Conservation (phyloP, 2,888 invertebrate species). For the Lamellibrachia columna region DNA sequence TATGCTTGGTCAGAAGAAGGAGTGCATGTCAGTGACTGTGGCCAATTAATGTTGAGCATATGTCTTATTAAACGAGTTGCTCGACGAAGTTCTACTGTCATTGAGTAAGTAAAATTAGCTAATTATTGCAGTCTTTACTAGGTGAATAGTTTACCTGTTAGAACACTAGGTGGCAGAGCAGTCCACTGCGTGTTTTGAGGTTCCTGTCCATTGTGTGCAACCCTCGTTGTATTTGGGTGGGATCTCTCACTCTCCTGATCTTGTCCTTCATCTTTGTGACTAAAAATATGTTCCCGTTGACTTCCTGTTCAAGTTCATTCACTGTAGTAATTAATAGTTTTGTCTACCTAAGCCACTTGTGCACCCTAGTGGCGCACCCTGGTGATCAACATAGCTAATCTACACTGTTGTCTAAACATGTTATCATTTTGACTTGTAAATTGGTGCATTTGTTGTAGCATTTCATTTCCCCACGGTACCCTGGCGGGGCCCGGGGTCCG, state of each 20-base stretch:
- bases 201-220: background rate
- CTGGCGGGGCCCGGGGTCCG: slow-evolving; percentile 83
- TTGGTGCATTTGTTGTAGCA: slow-evolving; percentile 74
- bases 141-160: background rate
- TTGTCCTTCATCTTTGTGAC: background rate
- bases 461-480: slow-evolving; percentile 95
- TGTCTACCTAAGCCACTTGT: background rate
- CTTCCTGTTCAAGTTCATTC: background rate
- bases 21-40: background rate
- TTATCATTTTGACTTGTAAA: background rate
- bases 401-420: background rate
- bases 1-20: no score
- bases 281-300: background rate
- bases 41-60: background rate
- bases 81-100: background rate
- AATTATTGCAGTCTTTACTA: background rate
- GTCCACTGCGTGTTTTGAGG: background rate
- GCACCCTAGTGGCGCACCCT: background rate
- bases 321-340: background rate
- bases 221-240: background rate
- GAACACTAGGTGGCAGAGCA: background rate
- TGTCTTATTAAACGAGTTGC: background rate
- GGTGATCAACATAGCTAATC: background rate
- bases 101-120: background rate
- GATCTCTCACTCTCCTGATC: background rate